Evolutionary conservation across 2,113 vertebrate genomes (phyloP).

Genomic region (Plecturocebus donacophilus): DNA sequence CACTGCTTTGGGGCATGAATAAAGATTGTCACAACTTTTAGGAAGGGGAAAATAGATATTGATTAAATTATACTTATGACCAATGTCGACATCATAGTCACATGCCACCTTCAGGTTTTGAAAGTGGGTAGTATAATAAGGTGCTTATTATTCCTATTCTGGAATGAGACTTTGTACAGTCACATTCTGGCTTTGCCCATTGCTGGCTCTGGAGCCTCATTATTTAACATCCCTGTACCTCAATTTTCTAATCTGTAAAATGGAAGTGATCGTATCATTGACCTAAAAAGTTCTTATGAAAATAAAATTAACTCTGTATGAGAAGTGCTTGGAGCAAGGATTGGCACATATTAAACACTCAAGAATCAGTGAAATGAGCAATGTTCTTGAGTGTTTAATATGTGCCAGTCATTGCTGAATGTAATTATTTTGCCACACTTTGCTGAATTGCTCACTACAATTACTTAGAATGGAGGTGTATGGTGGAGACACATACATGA

Average conservation of each 20-base stretch:
- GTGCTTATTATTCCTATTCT: not conserved
- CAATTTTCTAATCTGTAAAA: not conserved
- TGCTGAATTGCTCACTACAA: not conserved
- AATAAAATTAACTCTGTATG: not conserved
- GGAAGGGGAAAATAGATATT: not conserved
- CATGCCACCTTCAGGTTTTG: too few relatives aligned
- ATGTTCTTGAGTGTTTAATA: too few relatives aligned
- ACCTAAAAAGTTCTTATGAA: not conserved
- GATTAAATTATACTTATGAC: not conserved
- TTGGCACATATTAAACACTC: accelerated
- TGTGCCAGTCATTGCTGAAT: too few relatives aligned
- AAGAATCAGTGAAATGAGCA: too few relatives aligned
- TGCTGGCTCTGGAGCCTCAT: not conserved
- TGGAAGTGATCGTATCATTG: not conserved
- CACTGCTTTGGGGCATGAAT: not conserved
- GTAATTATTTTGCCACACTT: not conserved
- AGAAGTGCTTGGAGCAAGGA: not conserved
- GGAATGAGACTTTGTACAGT: not conserved
- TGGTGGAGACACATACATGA: not conserved
- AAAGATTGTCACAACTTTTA: not conserved
- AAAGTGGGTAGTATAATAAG: too few relatives aligned
- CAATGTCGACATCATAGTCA: accelerated
- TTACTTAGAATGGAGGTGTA: not conserved
- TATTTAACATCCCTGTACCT: accelerated
- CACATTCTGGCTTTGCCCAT: too few relatives aligned